phyloP scores from a whole-genome alignment of 2,113 vertebrate genomes.

The Bettongia penicillata region DNA sequence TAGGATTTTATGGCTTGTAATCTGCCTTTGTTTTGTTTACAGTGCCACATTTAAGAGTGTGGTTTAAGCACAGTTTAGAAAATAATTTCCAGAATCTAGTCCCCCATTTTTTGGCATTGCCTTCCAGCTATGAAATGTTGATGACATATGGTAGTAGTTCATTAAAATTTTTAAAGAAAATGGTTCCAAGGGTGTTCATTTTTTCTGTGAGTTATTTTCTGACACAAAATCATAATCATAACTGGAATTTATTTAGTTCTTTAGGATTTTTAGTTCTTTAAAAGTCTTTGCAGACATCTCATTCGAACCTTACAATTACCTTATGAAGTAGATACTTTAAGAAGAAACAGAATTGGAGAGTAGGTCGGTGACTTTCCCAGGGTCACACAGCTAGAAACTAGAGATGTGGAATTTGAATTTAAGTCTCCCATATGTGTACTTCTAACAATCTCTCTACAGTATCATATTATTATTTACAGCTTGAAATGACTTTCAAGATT shows the following conservation, averaged over 20 bases:
- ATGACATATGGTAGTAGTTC: background rate
- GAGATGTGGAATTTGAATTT: background rate
- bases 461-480: background rate
- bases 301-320: background rate
- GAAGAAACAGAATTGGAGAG: background rate
- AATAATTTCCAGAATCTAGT: constrained; percentile 19
- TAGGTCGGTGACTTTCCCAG: background rate
- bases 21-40: background rate
- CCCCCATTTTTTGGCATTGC: constrained; percentile 40
- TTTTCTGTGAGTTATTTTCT: constrained; percentile 26
- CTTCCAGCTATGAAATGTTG: constrained; percentile 13
- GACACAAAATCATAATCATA: background rate
- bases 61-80: background rate
- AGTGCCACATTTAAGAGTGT: constrained; percentile 26
- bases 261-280: background rate
- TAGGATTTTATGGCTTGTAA: constrained; percentile 24
- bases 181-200: constrained; percentile 27
- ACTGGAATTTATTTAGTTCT: background rate
- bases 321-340: background rate
- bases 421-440: background rate
- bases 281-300: background rate
- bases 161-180: constrained; percentile 44
- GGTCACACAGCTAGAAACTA: background rate
- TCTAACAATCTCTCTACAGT: background rate
- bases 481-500: background rate